Base-by-base conservation (phyloP, 2,797 vertebrate genomes). In the Cuniculus paca region DNA sequence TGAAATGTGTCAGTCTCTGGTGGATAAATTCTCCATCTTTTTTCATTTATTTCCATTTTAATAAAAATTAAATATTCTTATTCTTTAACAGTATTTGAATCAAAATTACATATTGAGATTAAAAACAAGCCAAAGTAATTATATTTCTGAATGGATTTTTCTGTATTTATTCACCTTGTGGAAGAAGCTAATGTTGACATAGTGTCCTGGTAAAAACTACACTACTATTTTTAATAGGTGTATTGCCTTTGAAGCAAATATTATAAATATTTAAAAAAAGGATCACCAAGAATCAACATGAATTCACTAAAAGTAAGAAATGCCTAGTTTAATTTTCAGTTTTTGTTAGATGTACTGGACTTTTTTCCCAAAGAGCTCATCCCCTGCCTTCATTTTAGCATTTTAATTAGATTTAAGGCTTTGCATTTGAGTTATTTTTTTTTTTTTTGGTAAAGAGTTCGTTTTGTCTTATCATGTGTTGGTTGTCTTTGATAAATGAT, bases 401-500 rank as follows among this genome's bases (percentile, higher is more conserved):
- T 54, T 54, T 83, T 89, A 79, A 45, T 90, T 92, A 65, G 45
- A 52, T 60, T 65, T 93, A 82, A 96, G 83, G 10, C 17, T 81
- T 89, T 87, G 28, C 77, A 60, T 84, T 70, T 94, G 39, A 78
- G 28, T 56, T 86, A 28, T 54, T 54, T 78, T 91, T 65, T 88
- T 19, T 54, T 54, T 78, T 91, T 65, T 88, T 19, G 24, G 42
- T 61, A 48, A 95, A 82, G 42, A 34, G 26, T 60, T 88, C 31
- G 79, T 93, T 90, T 92, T 68, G 20, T 70, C 85, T 80, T 88
- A 79, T 91, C 39, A 61, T 34, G 14, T 19, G 52, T 86, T 91
- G n/a, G 50, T 95, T 93, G 83, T 93, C 50, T 80, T 95, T 89
- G 34, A 85, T 94, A 85, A 68, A 48, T 48, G n/a, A 13, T 89